Base-by-base conservation (phyloP, 1,140 invertebrate genomes). In the Drosophila athabasca region DNA sequence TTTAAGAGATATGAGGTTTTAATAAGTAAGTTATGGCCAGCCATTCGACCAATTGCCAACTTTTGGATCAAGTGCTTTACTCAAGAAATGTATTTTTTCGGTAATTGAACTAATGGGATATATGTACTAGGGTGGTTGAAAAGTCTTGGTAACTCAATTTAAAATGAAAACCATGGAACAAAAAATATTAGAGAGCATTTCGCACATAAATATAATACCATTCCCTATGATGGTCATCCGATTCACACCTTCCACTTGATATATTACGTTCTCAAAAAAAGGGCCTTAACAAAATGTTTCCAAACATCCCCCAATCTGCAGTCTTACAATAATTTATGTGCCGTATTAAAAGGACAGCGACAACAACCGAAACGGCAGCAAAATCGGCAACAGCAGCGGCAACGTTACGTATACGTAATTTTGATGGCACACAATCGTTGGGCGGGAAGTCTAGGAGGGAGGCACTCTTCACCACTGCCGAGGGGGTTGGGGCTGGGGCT, bases 241-340 rank as follows among this genome's bases (percentile, higher is more conserved):
- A 67, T 87, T 84, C 64, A 77, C 81, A 84, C 81, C 81, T 85
- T 62, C 57, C 68, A 64, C 41, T 77, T 87, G 77, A 84, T 84
- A 81, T 64, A 81, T 87, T 70, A 29, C 58, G 44, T 65, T 58
- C 62, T 54, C 15, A 31, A 49, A 24, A n/a, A 52, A 9, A 43
- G 9, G 11, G 15, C 46, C 49, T 43, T 60, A 71, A 79, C 79
- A 83, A 82, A 82, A 82, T 82, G 79, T 81, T 79, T 68, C 81
- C 76, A 84, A 85, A 87, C 73, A 85, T 71, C 62, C 55, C 71
- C 73, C 81, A 87, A 87, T 87, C 83, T 88, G 66, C 67, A 87
- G 83, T 88, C 75, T 88, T 82, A 79, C 79, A 87, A 87, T 87
- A 88, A 87, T 87, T 87, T 87, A 87, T 87, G 82, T 87, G 78